Conservation (phyloP, 2,888 invertebrate genomes). For the Cerastis rubricosa region DNA sequence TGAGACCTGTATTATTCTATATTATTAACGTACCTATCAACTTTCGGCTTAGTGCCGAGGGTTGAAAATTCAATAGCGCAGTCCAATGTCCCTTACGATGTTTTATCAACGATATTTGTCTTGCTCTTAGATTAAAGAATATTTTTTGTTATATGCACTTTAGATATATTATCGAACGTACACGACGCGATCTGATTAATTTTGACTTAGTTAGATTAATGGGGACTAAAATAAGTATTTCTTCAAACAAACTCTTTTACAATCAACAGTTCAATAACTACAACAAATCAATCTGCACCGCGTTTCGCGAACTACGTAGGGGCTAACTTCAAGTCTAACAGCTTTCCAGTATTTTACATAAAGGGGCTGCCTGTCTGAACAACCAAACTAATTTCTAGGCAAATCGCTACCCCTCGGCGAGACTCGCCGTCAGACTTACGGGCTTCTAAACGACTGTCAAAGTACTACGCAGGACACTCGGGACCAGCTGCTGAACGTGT, state of each 20-base stretch:
- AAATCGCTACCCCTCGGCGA: neutral
- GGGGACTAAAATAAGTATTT: neutral
- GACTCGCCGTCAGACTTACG: neutral
- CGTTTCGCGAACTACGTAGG: neutral
- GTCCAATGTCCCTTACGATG: neutral
- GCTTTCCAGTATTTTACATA: neutral
- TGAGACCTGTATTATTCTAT: slow-evolving; percentile 15
- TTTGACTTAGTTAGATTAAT: neutral
- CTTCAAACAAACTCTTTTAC: neutral
- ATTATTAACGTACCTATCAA: slow-evolving; percentile 9
- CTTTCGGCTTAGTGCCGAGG: neutral
- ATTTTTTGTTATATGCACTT: neutral
- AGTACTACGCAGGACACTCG: neutral
- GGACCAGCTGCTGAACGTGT: neutral
- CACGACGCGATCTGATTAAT: no score
- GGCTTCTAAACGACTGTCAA: neutral
- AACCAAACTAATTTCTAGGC: neutral
- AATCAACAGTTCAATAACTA: neutral
- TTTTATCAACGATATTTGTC: neutral
- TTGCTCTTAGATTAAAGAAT: neutral
- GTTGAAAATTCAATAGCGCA: neutral
- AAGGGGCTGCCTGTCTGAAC: neutral
- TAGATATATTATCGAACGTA: neutral
- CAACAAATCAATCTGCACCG: neutral
- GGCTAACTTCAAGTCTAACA: neutral